Evolutionary conservation across 2,113 vertebrate species (phyloP), one percentile per base, ranked within the genome.

Genomic region (Coracopsis vasa): DNA sequence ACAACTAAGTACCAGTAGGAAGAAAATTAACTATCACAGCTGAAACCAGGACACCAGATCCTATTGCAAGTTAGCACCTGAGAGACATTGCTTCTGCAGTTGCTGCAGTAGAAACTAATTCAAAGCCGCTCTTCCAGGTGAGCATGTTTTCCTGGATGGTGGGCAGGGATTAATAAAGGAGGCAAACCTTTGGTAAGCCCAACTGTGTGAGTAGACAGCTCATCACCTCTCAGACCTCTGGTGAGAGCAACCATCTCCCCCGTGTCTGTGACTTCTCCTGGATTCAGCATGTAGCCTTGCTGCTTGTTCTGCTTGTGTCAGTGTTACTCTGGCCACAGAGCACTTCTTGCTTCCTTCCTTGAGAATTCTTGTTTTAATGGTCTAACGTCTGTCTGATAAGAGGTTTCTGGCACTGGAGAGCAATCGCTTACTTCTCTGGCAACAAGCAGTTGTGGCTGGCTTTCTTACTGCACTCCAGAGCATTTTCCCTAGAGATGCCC

Each of bases 241-340:
- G 9, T 62, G 48, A 64, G 24, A 0, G 0, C 15, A 51, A 4
- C 10, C 13, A 6, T 65, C 17, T 80, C 44, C 37, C 10, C 6
- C 14, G 23, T 1, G 3, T 20, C 50, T 31, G 47, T 45, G 48
- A 25, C 2, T 2, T 31, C 39, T 2, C 28, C 39, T 42, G 58
- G 54, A 16, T 69, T 86, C 29, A 17, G 12, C 18, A 48, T 33
- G 17, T 27, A 64, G 23, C 35, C 29, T 86, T 44, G 28, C 62
- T 82, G 39, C 12, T 14, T 53, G 4, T 39, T 90, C 65, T 64
- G 29, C 19, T 39, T 45, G 9, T 53, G 56, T 67, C 70, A 35
- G 37, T 71, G 1, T 50, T 71, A 16, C 41, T 81, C 31, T 23
- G 16, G 25, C 41, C 27, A n/a, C 37, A 62, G 23, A 42, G 3